phyloP scores from a whole-genome alignment of 2,797 vertebrate genomes.

The Artibeus lituratus region DNA sequence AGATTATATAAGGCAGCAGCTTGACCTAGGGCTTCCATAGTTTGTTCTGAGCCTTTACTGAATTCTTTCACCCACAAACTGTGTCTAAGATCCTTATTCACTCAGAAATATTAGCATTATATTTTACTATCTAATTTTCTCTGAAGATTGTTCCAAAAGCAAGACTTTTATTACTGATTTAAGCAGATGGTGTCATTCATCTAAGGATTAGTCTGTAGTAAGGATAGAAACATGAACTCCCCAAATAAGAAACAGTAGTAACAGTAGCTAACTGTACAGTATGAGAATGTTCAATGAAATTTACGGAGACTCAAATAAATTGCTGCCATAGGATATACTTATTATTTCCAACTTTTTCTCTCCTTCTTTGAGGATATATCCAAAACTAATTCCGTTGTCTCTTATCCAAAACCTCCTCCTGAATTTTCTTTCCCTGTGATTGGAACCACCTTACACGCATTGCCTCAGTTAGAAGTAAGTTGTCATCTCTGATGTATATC shows the following conservation, averaged over 20 bases:
- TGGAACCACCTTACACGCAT: neutral
- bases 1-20: slow-evolving; percentile 27
- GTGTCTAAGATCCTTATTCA: neutral
- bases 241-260: neutral
- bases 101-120: slow-evolving; percentile 42
- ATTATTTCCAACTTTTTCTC: neutral
- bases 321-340: neutral
- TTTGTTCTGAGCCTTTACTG: slow-evolving; percentile 9
- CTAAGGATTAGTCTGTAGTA: neutral
- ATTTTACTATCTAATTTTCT: neutral
- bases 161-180: neutral
- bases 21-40: neutral
- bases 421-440: neutral
- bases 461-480: neutral
- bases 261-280: neutral
- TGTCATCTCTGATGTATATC: neutral
- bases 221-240: neutral
- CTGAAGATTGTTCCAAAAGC: slow-evolving; percentile 1
- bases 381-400: neutral
- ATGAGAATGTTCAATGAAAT: neutral
- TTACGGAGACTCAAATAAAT: neutral
- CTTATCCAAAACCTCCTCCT: neutral
- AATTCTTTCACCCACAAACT: slow-evolving; percentile 10
- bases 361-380: neutral
- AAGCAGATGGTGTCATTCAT: neutral